Evolutionary conservation across 2,888 invertebrate species (phyloP).

Genomic region (Thelaira solivaga): DNA sequence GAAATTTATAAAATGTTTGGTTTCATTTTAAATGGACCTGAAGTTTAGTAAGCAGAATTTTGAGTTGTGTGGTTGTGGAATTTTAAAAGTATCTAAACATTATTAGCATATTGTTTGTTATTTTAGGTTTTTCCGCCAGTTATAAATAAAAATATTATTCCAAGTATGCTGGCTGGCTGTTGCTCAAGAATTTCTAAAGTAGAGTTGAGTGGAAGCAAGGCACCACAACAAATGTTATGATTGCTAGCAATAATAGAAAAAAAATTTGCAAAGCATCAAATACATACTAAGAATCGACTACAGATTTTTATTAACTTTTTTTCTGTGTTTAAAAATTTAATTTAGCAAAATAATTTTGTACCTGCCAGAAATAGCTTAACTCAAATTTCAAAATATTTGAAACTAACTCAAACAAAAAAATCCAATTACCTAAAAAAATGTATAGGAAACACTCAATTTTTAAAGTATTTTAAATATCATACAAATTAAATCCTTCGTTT

Average conservation of each 20-base stretch:
- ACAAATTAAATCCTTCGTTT: too few relatives aligned
- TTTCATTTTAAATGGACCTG: conserved; percentile 11
- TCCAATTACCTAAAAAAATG: too few relatives aligned
- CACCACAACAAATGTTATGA: not conserved
- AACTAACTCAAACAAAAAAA: too few relatives aligned
- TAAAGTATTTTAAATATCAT: too few relatives aligned
- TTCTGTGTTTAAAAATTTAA: too few relatives aligned
- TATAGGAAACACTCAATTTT: too few relatives aligned
- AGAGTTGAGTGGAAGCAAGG: not conserved
- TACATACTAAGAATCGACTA: too few relatives aligned
- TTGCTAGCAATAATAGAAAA: not conserved
- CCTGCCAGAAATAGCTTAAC: too few relatives aligned
- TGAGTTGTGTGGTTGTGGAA: conserved; percentile 29
- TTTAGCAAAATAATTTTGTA: too few relatives aligned
- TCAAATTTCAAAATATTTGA: too few relatives aligned
- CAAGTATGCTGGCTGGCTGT: not conserved
- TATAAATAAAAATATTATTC: conserved; percentile 45
- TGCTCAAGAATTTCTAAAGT: not conserved
- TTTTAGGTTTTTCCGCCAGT: conserved; percentile 46
- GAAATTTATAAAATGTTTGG: conserved; percentile 1
- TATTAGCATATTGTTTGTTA: conserved; percentile 58
- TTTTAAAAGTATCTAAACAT: conserved; percentile 46
- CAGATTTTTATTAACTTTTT: too few relatives aligned
- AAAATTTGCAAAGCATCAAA: too few relatives aligned
- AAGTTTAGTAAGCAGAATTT: conserved; percentile 29